A percentile compares a stretch with the other conserved stretches of the same genome.
These are phyloP conservation scores for Paramormyrops kingsleyae DNA, from an alignment of 2,113 vertebrate genomes.

Conservation along the genomic window DNA sequence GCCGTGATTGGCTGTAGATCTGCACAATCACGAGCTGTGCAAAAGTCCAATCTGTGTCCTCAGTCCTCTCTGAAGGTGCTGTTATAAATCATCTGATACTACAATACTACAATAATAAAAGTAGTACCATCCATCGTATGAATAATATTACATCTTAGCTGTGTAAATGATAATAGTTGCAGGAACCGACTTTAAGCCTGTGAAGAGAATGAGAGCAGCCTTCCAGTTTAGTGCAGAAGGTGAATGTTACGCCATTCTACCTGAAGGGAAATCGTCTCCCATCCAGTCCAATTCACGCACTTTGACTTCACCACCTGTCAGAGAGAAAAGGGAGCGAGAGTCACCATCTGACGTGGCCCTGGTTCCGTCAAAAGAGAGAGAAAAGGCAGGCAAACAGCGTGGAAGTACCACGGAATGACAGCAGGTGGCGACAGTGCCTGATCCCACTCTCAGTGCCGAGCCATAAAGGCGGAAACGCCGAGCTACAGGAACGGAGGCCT, in stretches of 20 bases:
- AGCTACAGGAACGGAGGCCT: not conserved
- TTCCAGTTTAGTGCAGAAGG: not conserved
- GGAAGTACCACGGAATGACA: not conserved
- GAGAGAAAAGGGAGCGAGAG: not conserved
- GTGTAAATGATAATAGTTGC: not conserved
- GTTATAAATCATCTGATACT: not conserved
- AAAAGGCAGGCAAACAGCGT: not conserved
- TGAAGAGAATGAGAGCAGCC: not conserved
- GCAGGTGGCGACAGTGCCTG: not conserved
- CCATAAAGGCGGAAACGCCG: not conserved
- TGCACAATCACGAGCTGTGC: not conserved
- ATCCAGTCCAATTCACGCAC: constrained; percentile 82
- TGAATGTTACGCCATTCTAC: constrained; percentile 42
- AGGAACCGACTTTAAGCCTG: not conserved
- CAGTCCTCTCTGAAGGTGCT: not conserved
- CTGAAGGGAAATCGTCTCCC: constrained; percentile 68
- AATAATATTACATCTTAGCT: not conserved
- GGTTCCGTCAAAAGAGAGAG: not conserved
- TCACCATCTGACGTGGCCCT: not conserved
- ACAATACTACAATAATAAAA: not conserved
- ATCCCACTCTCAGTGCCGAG: not conserved
- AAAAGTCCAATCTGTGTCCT: not conserved
- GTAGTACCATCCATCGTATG: not conserved
- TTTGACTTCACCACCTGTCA: constrained; percentile 63
- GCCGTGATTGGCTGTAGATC: not conserved